Evolutionary conservation across 2,888 invertebrate species (phyloP), one percentile per base, ranked within the genome.

Genomic region (Mythimna albipuncta): DNA sequence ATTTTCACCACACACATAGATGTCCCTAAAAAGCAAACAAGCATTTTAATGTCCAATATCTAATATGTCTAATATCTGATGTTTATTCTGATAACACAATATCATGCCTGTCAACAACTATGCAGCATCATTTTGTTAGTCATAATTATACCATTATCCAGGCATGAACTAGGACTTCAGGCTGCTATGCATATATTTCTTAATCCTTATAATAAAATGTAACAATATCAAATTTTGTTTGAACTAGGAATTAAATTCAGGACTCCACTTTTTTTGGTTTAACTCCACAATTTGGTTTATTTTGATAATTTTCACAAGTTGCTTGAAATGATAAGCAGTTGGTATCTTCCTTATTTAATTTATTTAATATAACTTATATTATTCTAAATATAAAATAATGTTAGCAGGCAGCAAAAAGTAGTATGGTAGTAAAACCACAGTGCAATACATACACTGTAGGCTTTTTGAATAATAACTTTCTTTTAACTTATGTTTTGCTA

Each of bases 11-110:
- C 9, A 41, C 9, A 0, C 11, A 35, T 35, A 32, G 26, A 38
- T 62, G 35, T 26, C 35, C 35, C 21, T 72, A 26, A 62, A 64
- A 54, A 59, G 5, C 59, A 41, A 41, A 11, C 9, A 41, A 41
- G 41, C 16, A 44, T 44, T 44, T 44, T 13, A 44, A 13, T 50
- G 19, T 19, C 16, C 50, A 10, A 44, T 3, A 50, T 19, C 16
- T 19, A 10, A 44, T 3, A 50, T 50, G 19, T 26, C 26, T 16
- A 50, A 47, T 47, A 47, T 2, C 47, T 47, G 16, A 47, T 47
- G 9, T 72, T 57, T 72, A 72, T 55, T 72, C 44, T 47, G 11
- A n/a, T 55, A 54, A 21, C 16, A 38, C 9, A 64, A 9, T 6
- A 52, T 52, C 13, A 19, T 7, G 13, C 11, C 21, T 19, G 16